phyloP scores from a whole-genome alignment of 2,797 vertebrate genomes.

The Coranthus polyacanthus region DNA sequence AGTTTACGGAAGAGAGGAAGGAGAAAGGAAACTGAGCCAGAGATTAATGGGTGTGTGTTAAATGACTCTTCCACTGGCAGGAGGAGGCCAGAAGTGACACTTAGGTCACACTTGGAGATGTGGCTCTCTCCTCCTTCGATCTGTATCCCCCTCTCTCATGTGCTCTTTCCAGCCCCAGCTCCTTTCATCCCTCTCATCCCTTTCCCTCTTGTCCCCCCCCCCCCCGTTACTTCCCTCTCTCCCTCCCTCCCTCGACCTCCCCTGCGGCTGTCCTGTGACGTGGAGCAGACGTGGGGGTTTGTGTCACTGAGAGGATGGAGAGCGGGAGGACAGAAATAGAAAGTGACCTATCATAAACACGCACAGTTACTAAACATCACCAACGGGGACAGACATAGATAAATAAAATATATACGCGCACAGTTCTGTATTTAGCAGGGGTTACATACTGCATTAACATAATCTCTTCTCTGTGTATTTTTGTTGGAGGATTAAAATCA shows the following conservation, averaged over 20 bases:
- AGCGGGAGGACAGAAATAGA: constrained; percentile 60
- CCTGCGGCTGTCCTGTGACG: constrained; percentile 59
- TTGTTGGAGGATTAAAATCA: constrained; percentile 44
- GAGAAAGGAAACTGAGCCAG: constrained; percentile 31
- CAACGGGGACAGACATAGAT: neutral
- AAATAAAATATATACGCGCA: neutral
- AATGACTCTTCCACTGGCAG: constrained; percentile 34
- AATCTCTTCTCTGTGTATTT: constrained; percentile 44
- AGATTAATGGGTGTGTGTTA: constrained; percentile 50
- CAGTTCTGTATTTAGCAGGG: constrained; percentile 34
- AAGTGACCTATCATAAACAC: constrained; percentile 49
- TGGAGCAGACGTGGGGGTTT: constrained; percentile 57
- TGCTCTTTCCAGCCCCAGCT: constrained; percentile 33
- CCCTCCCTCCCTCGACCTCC: constrained; percentile 35
- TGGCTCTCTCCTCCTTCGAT: constrained; percentile 10
- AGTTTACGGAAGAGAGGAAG: neutral
- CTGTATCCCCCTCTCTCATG: constrained; percentile 9
- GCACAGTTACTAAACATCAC: constrained; percentile 33
- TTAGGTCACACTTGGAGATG: constrained; percentile 52
- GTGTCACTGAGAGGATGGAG: constrained; percentile 42
- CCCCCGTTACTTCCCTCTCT: neutral
- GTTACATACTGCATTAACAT: constrained; percentile 19
- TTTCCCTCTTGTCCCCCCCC: neutral
- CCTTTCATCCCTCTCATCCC: constrained; percentile 27
- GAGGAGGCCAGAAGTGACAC: constrained; percentile 40